These are phyloP conservation scores for Aurelia sp. DNA, from an alignment of 30 jellyfish, hydroid and myxozoan species.

Conservation along the genomic window DNA sequence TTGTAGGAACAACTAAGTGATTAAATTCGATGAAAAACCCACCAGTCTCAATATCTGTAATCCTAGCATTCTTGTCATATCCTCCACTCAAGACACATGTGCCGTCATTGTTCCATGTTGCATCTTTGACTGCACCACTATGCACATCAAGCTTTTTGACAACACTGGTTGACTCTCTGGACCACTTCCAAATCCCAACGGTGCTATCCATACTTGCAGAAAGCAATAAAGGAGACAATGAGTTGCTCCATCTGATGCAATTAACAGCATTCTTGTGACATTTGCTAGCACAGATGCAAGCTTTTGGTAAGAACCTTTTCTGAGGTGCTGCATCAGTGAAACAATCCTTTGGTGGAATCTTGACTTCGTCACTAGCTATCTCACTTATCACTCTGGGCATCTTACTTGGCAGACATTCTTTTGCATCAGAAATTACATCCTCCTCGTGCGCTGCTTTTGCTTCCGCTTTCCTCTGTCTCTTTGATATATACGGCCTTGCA, in stretches of 20 bases:
- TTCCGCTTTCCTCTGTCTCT: conserved; percentile 22
- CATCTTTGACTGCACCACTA: conserved; percentile 86
- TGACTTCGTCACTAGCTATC: neutral
- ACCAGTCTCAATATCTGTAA: conserved; percentile 87
- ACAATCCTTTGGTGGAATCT: neutral
- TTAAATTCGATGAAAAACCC: neutral
- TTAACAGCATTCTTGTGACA: conserved; percentile 25
- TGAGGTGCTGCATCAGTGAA: neutral
- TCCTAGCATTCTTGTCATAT: conserved; percentile 75
- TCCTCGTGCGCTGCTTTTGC: neutral
- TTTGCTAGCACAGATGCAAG: conserved; percentile 6
- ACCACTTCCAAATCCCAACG: conserved; percentile 45
- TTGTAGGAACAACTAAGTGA: neutral
- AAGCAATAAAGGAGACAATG: conserved; percentile 1
- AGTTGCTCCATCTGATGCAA: conserved; percentile 34
- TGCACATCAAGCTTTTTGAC: conserved; percentile 37
- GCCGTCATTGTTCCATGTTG: conserved; percentile 77
- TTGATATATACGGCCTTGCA: conserved; percentile 36
- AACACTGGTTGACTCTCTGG: neutral
- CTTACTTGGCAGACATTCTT: neutral
- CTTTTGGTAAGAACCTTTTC: conserved; percentile 16
- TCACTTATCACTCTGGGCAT: neutral
- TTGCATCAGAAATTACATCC: neutral
- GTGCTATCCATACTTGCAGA: conserved; percentile 77
- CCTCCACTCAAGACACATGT: conserved; percentile 75